phyloP scores from a whole-genome alignment of 2,113 vertebrate genomes.

The Rhinopomastus cyanomelas region DNA sequence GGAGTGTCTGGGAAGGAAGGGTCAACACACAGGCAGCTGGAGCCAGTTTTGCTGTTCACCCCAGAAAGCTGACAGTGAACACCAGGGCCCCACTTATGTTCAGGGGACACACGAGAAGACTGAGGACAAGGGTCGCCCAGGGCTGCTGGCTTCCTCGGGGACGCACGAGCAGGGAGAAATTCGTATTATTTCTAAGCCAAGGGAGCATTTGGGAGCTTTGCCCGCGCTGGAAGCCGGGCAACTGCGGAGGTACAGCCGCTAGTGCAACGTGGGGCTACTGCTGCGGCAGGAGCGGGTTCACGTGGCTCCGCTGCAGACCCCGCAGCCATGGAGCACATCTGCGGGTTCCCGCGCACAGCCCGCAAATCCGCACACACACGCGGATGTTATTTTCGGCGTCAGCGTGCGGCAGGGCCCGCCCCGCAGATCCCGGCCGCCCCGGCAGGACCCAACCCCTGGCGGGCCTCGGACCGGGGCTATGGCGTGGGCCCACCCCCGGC shows the following conservation, averaged over 20 bases:
- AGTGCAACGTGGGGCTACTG: slow-evolving; percentile 15
- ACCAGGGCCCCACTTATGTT: rapidly evolving
- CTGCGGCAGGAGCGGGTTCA: slow-evolving; percentile 15
- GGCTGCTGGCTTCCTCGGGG: background rate
- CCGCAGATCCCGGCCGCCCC: background rate
- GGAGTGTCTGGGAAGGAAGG: background rate
- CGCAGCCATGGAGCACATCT: background rate
- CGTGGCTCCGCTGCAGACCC: background rate
- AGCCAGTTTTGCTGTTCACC: background rate
- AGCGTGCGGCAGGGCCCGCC: background rate
- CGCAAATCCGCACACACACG: background rate
- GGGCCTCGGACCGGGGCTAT: background rate
- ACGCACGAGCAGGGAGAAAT: background rate
- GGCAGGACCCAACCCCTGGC: background rate
- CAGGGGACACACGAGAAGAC: background rate
- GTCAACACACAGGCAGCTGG: background rate
- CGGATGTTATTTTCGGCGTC: background rate
- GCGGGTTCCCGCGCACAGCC: background rate
- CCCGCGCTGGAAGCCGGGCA: background rate
- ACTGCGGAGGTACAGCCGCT: background rate
- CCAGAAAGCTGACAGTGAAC: background rate
- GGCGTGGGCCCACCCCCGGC: background rate
- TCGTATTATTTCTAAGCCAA: no score
- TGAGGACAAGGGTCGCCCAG: rapidly evolving
- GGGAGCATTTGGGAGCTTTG: background rate